Conservation (phyloP, 2,113 vertebrate species). For the Corvus moneduloides region DNA sequence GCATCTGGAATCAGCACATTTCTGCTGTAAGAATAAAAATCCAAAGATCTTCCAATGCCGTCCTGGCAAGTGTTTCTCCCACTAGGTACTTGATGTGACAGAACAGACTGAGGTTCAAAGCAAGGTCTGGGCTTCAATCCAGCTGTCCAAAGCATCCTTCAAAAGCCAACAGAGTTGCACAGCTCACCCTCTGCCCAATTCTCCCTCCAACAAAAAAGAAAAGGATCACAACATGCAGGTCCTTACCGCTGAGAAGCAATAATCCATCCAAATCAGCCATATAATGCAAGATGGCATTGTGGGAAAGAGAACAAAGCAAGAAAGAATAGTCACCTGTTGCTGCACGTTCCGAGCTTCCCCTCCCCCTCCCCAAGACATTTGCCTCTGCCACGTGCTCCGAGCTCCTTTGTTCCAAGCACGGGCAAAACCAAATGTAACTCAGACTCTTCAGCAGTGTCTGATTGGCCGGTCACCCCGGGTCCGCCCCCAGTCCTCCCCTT, state of each 20-base stretch:
- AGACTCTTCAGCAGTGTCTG: too few species aligned
- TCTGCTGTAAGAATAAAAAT: background rate
- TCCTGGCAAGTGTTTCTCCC: background rate
- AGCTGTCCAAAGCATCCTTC: background rate
- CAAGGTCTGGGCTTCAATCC: background rate
- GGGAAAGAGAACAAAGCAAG: background rate
- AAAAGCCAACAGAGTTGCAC: background rate
- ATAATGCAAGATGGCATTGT: background rate
- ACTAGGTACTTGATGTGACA: background rate
- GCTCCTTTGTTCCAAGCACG: too few species aligned
- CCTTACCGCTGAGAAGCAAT: background rate
- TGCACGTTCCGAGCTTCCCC: too few species aligned
- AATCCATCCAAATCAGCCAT: background rate
- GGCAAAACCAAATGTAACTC: too few species aligned
- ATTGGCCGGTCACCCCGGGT: too few species aligned
- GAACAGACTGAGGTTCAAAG: background rate
- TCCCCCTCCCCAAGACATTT: too few species aligned
- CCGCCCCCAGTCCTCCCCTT: too few species aligned
- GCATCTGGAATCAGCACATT: background rate
- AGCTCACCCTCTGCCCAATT: background rate
- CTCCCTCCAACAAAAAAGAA: background rate
- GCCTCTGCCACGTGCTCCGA: too few species aligned
- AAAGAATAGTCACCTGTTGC: background rate
- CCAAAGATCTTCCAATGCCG: background rate
- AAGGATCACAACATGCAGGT: rapidly evolving